A percentile compares a stretch with the other conserved stretches of the same genome.
Evolutionary conservation across 2,888 invertebrate species (phyloP).

Genomic region (Dioctria rufipes): DNA sequence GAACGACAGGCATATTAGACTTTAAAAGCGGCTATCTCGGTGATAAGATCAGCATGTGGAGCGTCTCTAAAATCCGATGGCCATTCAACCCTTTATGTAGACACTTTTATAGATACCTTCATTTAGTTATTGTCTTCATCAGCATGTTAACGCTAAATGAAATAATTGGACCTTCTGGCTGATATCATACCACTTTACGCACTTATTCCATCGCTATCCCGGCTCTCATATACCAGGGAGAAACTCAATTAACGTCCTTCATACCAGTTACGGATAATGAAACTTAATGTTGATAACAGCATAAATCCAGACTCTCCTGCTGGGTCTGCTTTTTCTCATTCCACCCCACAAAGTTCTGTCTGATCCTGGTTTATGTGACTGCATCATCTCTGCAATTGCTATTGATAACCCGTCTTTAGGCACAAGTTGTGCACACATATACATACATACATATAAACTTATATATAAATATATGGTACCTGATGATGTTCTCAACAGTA

Average conservation of each 20-base stretch:
- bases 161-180: conserved; percentile 18
- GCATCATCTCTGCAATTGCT: conserved; percentile 43
- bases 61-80: background rate
- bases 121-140: conserved; percentile 1
- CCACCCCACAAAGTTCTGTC: background rate
- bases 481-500: too few species aligned
- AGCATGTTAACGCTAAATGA: conserved; percentile 22
- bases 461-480: background rate
- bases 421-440: background rate
- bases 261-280: conserved; percentile 24
- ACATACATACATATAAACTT: background rate
- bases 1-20: conserved; percentile 21
- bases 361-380: conserved; percentile 45
- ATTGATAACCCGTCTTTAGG: conserved; percentile 37
- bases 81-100: background rate
- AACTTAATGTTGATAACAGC: conserved; percentile 40
- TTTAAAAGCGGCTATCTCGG: conserved; percentile 12
- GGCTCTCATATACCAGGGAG: background rate
- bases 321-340: conserved; percentile 32
- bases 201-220: background rate
- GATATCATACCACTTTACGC: background rate
- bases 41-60: conserved; percentile 10
- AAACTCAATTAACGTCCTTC: conserved; percentile 40
- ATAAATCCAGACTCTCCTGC: background rate
- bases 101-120: background rate